Evolutionary conservation across 35 echinoderm and acorn worm species (phyloP).

Genomic region (Chiridota heheva): DNA sequence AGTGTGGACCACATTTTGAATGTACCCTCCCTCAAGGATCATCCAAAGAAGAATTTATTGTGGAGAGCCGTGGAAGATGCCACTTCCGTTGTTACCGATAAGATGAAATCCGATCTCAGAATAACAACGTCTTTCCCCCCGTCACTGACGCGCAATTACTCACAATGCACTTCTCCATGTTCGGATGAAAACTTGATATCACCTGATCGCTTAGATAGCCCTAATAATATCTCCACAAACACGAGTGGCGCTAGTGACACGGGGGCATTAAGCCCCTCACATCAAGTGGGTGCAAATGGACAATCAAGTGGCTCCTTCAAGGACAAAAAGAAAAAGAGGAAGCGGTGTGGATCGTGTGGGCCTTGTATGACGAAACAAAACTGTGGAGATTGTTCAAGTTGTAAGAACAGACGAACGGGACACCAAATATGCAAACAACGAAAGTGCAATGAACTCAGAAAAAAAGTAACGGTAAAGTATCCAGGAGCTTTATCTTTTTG

Average conservation of each 20-base stretch:
- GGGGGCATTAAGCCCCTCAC: slow-evolving; percentile 63
- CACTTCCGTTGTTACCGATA: slow-evolving; percentile 7
- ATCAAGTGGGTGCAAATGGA: slow-evolving; percentile 12
- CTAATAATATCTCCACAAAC: slow-evolving; percentile 68
- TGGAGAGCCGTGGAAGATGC: slow-evolving; percentile 37
- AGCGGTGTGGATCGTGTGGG: slow-evolving; percentile 84
- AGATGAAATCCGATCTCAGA: neutral
- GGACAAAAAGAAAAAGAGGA: slow-evolving; percentile 96
- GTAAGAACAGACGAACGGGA: slow-evolving; percentile 90
- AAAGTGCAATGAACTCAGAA: slow-evolving; percentile 89
- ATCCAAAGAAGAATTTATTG: slow-evolving; percentile 38
- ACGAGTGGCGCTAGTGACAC: slow-evolving; percentile 66
- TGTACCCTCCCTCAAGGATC: slow-evolving; percentile 9
- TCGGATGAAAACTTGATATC: slow-evolving; percentile 67
- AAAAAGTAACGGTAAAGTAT: slow-evolving; percentile 65
- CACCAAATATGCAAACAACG: slow-evolving; percentile 97
- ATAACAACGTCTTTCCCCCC: neutral
- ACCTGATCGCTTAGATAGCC: slow-evolving; percentile 54
- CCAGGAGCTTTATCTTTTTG: too few species aligned
- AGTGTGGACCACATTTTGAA: slow-evolving; percentile 39
- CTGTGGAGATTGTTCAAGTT: slow-evolving; percentile 97
- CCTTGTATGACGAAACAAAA: slow-evolving; percentile 97
- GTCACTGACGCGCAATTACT: slow-evolving; percentile 14
- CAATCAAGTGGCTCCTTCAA: slow-evolving; percentile 11
- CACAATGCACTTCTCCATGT: slow-evolving; percentile 37